Evolutionary conservation across 2,113 vertebrate species (phyloP).

Genomic region (Lepidothrix coronata): DNA sequence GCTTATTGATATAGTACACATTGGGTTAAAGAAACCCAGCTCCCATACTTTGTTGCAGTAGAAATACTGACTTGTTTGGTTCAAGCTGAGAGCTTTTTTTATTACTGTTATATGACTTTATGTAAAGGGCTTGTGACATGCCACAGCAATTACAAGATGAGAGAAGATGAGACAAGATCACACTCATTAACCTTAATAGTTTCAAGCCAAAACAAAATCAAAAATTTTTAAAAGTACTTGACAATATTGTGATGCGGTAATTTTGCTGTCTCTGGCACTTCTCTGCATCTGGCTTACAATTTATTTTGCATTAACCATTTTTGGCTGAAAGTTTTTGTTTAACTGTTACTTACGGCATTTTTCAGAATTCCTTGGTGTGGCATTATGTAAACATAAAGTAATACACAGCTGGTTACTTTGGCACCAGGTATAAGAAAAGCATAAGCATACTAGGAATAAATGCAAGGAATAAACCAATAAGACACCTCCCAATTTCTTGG

Average conservation of each 20-base stretch:
- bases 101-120: conserved; percentile 16
- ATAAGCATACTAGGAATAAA: background rate
- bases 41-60: background rate
- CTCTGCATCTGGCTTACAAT: background rate
- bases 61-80: background rate
- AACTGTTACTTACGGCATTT: background rate
- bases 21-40: background rate
- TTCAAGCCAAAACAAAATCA: conserved; percentile 12
- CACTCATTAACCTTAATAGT: background rate
- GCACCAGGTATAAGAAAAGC: background rate
- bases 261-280: background rate
- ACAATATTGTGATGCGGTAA: background rate
- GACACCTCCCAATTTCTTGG: background rate
- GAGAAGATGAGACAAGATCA: background rate
- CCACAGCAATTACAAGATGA: background rate
- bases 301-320: background rate
- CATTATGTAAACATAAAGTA: background rate
- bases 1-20: background rate
- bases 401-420: background rate
- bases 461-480: background rate
- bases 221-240: background rate
- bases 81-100: background rate
- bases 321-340: background rate
- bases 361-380: background rate
- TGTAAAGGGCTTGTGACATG: background rate